Evolutionary conservation across 2,113 vertebrate species (phyloP).

Genomic region (Saguinus midas): DNA sequence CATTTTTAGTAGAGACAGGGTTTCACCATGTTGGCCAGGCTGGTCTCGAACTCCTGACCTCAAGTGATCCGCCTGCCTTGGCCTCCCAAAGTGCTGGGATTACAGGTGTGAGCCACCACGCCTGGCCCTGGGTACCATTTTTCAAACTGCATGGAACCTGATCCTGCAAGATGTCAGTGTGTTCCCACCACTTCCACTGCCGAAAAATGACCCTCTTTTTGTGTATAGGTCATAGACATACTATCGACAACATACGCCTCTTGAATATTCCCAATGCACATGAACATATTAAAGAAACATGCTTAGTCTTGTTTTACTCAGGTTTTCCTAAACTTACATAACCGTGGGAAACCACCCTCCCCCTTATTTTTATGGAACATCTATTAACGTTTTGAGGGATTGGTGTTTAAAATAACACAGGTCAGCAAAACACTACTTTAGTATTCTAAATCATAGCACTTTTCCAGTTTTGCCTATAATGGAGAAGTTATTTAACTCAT

Average conservation of each 20-base stretch:
- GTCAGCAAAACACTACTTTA: neutral
- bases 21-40: too few relatives aligned
- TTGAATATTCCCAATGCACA: neutral
- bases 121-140: neutral
- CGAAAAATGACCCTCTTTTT: neutral
- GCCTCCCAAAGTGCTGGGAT: too few relatives aligned
- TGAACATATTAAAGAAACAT: neutral
- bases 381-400: neutral
- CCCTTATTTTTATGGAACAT: neutral
- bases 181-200: neutral
- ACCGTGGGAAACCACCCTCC: neutral
- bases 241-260: neutral
- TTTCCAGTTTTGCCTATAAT: neutral
- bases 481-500: neutral
- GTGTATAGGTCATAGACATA: neutral
- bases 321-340: neutral
- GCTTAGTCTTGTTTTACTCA: neutral
- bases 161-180: neutral
- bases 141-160: neutral
- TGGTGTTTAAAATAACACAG: slow-evolving; percentile 18
- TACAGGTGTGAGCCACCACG: too few relatives aligned
- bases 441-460: neutral
- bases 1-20: too few relatives aligned
- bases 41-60: too few relatives aligned
- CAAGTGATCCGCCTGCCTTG: too few relatives aligned